These are phyloP conservation scores for Rhinolophus sinicus DNA, from an alignment of 2,113 vertebrate genomes.

Conservation along the genomic window DNA sequence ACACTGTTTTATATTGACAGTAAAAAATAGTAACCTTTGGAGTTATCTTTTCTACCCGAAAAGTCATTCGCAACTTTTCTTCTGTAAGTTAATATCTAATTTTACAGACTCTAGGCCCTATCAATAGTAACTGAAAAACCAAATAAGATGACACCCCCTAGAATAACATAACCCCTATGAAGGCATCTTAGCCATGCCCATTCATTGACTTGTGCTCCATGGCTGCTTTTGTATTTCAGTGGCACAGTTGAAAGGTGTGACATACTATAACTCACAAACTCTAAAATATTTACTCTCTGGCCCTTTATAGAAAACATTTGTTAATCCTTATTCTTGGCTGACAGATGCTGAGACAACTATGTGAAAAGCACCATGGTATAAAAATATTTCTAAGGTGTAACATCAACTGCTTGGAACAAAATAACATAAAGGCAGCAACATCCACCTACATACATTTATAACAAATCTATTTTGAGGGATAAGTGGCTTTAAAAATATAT, in stretches of 20 bases:
- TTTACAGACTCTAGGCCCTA: background rate
- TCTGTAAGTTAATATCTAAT: background rate
- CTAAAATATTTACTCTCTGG: background rate
- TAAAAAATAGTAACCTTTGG: background rate
- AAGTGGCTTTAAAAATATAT: background rate
- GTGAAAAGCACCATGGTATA: background rate
- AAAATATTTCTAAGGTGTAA: background rate
- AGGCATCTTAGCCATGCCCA: background rate
- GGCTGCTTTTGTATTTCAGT: background rate
- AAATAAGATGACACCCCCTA: background rate
- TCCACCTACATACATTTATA: background rate
- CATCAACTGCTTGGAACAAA: background rate
- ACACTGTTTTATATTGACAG: background rate
- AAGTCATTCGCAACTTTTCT: background rate
- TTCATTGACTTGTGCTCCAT: background rate
- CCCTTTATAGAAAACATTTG: background rate
- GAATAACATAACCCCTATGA: background rate
- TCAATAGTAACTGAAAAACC: background rate
- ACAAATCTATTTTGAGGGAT: background rate
- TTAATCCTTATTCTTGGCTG: background rate
- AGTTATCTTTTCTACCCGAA: background rate
- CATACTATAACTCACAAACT: background rate
- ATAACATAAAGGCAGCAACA: background rate
- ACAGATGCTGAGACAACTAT: background rate
- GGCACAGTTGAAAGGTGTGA: background rate